A percentile compares a stretch with the other conserved stretches of the same genome.
Evolutionary conservation across 2,888 invertebrate genomes (phyloP).

Genomic region (Eilema caniola): DNA sequence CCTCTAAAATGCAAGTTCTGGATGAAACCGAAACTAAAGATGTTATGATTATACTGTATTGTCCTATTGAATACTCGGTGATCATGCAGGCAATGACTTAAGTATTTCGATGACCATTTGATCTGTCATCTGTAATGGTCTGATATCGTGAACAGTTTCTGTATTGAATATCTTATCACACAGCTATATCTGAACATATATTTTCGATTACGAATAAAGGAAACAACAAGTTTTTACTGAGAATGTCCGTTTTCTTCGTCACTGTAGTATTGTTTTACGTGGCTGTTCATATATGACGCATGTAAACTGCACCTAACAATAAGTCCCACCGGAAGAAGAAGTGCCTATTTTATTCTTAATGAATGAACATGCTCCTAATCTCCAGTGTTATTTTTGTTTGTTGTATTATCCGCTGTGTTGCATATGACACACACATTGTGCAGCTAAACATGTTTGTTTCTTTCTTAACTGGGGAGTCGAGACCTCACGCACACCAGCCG

Average conservation of each 20-base stretch:
- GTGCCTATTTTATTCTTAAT: no score
- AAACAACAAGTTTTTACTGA: conserved; percentile 2
- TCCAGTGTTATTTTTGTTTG: no score
- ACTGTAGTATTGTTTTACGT: background rate
- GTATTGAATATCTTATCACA: conserved; percentile 14
- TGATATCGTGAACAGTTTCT: background rate
- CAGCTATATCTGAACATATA: conserved; percentile 16
- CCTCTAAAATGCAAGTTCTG: background rate
- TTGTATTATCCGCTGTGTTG: no score
- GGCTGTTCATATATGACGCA: background rate
- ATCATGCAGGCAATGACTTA: background rate
- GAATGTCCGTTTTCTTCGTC: conserved; percentile 1
- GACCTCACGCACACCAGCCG: background rate
- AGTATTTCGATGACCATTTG: background rate
- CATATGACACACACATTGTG: no score
- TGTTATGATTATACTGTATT: background rate
- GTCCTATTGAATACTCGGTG: no score
- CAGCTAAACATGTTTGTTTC: no score
- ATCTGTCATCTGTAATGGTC: background rate
- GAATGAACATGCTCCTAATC: no score
- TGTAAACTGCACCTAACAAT: background rate
- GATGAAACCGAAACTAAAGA: background rate
- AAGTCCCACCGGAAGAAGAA: no score
- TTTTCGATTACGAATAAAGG: conserved; percentile 20
- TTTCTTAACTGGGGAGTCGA: no score